Evolutionary conservation across 2,113 vertebrate genomes (phyloP).

Genomic region (Clarias gariepinus): DNA sequence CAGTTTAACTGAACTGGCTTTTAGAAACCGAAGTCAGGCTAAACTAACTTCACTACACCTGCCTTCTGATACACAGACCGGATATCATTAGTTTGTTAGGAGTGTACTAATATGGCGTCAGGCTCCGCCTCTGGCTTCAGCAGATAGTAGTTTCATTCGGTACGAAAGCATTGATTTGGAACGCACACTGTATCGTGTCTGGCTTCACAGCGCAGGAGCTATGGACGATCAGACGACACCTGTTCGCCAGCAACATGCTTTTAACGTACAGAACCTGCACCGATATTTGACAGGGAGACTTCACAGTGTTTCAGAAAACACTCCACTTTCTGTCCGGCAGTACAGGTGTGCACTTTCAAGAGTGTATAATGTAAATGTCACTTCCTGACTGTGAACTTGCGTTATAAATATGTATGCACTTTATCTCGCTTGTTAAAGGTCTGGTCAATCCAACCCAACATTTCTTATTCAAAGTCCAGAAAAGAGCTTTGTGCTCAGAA

Average conservation of each 20-base stretch:
- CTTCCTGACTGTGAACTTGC: background rate
- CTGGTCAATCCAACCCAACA: conserved; percentile 91
- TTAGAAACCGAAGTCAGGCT: too few species aligned
- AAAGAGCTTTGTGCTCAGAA: conserved; percentile 83
- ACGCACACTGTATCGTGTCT: background rate
- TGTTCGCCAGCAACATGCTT: conserved; percentile 77
- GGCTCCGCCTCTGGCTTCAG: too few species aligned
- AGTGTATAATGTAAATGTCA: background rate
- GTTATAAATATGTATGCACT: background rate
- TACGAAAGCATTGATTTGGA: background rate
- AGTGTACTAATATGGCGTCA: too few species aligned
- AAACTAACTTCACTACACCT: too few species aligned
- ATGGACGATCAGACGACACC: conserved; percentile 67
- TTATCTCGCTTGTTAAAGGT: conserved; percentile 64
- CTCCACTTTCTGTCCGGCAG: conserved; percentile 72
- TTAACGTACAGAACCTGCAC: conserved; percentile 72
- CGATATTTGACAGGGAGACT: conserved; percentile 71
- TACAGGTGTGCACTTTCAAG: conserved; percentile 72
- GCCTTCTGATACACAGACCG: too few species aligned
- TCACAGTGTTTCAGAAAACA: conserved; percentile 63
- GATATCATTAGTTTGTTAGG: too few species aligned
- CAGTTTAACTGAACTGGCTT: too few species aligned
- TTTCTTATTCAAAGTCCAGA: conserved; percentile 82
- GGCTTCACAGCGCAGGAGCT: background rate
- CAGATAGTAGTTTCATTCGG: too few species aligned